Conservation (phyloP, 2,113 vertebrate genomes). For the Oncorhynchus nerka region DNA sequence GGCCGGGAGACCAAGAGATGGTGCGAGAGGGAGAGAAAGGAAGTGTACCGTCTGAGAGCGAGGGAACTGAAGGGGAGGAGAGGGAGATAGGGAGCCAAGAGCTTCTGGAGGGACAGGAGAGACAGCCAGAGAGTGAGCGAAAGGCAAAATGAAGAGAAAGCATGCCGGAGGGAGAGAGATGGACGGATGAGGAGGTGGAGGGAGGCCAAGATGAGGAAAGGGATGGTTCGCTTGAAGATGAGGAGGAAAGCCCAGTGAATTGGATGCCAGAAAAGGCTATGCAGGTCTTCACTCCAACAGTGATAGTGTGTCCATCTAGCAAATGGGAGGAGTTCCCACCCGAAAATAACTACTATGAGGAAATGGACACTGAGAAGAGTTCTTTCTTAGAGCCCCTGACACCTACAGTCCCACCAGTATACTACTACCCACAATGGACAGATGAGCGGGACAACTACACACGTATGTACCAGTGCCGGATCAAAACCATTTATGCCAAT, state of each 20-base stretch:
- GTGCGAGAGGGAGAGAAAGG: constrained; percentile 1
- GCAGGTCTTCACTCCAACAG: constrained; percentile 65
- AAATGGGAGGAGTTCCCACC: constrained; percentile 3
- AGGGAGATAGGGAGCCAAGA: constrained; percentile 37
- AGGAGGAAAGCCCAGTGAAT: constrained; percentile 42
- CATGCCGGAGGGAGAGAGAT: constrained; percentile 67
- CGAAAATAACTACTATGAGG: constrained; percentile 1
- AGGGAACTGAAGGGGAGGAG: neutral
- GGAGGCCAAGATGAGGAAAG: neutral
- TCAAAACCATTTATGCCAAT: too few relatives aligned
- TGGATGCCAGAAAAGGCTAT: constrained; percentile 64
- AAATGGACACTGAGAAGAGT: constrained; percentile 43
- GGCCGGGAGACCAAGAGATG: constrained; percentile 43
- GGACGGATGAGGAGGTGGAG: constrained; percentile 32
- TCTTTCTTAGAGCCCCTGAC: constrained; percentile 45
- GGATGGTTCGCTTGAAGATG: constrained; percentile 14
- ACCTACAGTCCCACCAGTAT: constrained; percentile 30
- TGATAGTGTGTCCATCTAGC: constrained; percentile 44
- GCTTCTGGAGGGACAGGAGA: neutral
- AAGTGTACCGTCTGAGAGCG: constrained; percentile 4
- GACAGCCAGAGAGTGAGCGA: too few relatives aligned
- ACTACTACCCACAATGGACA: constrained; percentile 32
- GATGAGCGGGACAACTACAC: neutral
- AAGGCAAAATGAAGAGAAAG: constrained; percentile 25
- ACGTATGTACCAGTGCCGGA: too few relatives aligned